phyloP scores from a whole-genome alignment of 2,888 invertebrate species.

The Campoplex capitator region DNA sequence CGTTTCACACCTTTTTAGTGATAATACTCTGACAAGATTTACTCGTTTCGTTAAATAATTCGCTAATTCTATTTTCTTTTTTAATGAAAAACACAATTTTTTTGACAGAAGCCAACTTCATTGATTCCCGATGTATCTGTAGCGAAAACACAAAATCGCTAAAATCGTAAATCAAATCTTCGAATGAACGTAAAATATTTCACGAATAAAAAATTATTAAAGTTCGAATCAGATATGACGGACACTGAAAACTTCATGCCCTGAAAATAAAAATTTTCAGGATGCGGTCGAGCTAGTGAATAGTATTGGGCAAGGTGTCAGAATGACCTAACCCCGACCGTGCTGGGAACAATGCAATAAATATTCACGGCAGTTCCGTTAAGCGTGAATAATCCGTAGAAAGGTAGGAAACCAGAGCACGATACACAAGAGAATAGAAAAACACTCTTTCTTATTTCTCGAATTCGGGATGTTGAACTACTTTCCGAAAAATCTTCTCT shows the following conservation, averaged over 20 bases:
- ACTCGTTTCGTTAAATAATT: neutral
- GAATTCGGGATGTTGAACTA: constrained; percentile 36
- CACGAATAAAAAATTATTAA: neutral
- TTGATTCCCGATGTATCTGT: neutral
- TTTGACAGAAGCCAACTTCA: neutral
- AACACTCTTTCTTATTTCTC: constrained; percentile 12
- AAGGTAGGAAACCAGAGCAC: constrained; percentile 56
- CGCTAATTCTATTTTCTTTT: neutral
- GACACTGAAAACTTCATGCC: neutral
- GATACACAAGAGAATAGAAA: constrained; percentile 42
- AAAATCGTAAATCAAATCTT: neutral
- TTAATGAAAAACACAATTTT: neutral
- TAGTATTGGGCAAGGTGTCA: constrained; percentile 58
- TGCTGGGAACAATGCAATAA: constrained; percentile 56
- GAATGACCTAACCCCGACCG: constrained; percentile 60
- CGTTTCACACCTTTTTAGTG: constrained; percentile 7
- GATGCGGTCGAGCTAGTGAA: constrained; percentile 41
- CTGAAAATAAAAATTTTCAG: neutral
- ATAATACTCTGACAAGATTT: neutral
- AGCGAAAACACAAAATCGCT: too few relatives aligned
- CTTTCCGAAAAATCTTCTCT: constrained; percentile 44
- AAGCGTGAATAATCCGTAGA: constrained; percentile 62
- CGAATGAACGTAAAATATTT: too few relatives aligned
- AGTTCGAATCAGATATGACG: neutral
- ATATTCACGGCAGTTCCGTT: constrained; percentile 51